Conservation (phyloP, 2,888 invertebrate genomes). For the Lysandra coridon region DNA sequence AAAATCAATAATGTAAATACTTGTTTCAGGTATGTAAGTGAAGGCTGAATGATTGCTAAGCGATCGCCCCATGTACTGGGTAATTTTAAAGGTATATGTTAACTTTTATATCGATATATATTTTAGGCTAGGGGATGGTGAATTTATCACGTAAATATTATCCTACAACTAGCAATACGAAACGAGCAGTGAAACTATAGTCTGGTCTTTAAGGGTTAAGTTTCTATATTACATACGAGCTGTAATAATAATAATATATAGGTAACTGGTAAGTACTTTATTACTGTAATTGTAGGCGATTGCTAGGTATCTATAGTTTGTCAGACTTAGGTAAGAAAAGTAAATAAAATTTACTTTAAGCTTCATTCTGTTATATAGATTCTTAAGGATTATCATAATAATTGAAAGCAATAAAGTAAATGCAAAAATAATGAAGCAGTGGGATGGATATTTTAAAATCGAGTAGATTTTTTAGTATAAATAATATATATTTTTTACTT, state of each 20-base stretch:
- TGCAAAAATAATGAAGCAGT: not conserved
- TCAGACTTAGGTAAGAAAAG: conserved; percentile 5
- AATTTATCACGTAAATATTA: conserved; percentile 16
- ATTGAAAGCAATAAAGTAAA: conserved; percentile 2
- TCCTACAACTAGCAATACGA: conserved; percentile 4
- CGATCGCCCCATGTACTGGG: conserved; percentile 42
- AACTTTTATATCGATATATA: conserved; percentile 33
- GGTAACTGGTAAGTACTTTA: not conserved
- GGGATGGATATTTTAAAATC: not conserved
- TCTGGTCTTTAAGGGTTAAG: conserved; percentile 28
- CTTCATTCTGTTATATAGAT: conserved; percentile 13
- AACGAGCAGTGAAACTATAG: conserved; percentile 16
- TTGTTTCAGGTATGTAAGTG: conserved; percentile 48
- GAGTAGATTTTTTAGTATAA: not conserved
- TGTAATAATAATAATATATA: conserved; percentile 2
- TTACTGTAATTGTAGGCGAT: conserved; percentile 6
- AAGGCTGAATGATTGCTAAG: conserved; percentile 51
- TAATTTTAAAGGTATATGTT: conserved; percentile 37
- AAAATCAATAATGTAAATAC: not conserved
- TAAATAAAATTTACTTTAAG: conserved; percentile 17
- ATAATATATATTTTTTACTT: not conserved
- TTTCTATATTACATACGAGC: conserved; percentile 10
- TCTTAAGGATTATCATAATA: not conserved
- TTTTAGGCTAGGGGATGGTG: not conserved
- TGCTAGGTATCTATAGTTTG: not conserved